Percentiles rank a stretch among this genome's conserved stretches.
phyloP scores from a whole-genome alignment of 2,797 vertebrate genomes.

The Distichodus sexfasciatus region DNA sequence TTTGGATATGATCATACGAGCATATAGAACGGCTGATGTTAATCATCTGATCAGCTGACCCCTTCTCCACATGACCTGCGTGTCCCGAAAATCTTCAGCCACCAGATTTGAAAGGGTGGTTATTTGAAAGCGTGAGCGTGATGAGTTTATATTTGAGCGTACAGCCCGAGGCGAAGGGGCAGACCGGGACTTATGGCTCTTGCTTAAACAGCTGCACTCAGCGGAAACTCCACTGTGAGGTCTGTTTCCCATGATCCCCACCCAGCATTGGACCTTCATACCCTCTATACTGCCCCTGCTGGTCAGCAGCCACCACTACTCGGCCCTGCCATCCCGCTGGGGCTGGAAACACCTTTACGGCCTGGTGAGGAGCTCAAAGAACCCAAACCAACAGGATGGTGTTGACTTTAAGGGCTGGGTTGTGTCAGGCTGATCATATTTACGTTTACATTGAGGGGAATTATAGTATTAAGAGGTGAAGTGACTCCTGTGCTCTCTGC shows the following conservation, averaged over 20 bases:
- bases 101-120: no score
- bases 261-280: background rate
- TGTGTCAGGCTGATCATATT: background rate
- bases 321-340: no score
- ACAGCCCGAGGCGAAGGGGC: background rate
- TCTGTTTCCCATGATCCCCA: background rate
- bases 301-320: no score
- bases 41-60: no score
- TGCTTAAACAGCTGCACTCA: constrained; percentile 3
- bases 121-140: no score
- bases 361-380: background rate
- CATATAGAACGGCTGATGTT: no score
- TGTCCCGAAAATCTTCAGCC: no score
- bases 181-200: background rate
- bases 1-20: no score
- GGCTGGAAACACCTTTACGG: no score
- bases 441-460: no score
- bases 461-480: background rate
- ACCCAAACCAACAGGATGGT: background rate
- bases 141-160: background rate
- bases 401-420: background rate
- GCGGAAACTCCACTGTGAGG: background rate
- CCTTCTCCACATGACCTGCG: no score
- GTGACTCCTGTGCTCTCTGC: background rate
- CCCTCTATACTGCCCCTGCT: no score